Evolutionary conservation across 1,140 invertebrate genomes (phyloP).

Genomic region (Archivesica marissinica): DNA sequence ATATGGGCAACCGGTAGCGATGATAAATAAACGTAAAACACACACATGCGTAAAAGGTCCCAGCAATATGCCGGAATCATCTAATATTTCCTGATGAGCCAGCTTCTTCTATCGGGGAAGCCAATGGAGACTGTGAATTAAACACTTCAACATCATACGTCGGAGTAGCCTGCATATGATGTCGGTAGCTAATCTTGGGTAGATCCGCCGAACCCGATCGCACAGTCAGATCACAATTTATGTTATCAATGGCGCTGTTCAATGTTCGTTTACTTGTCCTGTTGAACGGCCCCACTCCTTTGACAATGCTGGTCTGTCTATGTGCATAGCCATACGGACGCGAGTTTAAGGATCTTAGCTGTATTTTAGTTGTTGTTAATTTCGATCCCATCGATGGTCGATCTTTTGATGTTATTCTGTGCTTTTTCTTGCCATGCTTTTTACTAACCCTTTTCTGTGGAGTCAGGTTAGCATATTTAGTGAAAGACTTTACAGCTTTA

Average conservation of each 20-base stretch:
- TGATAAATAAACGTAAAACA: too few species aligned
- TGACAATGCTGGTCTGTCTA: constrained; percentile 19
- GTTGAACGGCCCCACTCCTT: constrained; percentile 55
- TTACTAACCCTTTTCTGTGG: constrained; percentile 18
- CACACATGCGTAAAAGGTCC: too few species aligned
- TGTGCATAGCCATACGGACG: constrained; percentile 65
- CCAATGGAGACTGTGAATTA: too few species aligned
- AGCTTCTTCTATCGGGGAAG: too few species aligned
- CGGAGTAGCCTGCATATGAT: constrained; percentile 50
- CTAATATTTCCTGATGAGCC: too few species aligned
- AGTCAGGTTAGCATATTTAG: constrained; percentile 53
- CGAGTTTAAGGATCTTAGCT: constrained; percentile 59
- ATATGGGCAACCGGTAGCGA: too few species aligned
- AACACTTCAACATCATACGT: constrained; percentile 68
- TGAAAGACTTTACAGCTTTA: constrained; percentile 56
- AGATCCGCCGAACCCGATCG: constrained; percentile 68
- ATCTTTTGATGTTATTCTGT: constrained; percentile 26
- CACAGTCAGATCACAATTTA: constrained; percentile 31
- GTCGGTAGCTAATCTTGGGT: constrained; percentile 64
- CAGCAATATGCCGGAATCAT: too few species aligned
- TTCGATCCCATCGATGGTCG: constrained; percentile 36
- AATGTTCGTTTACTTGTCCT: constrained; percentile 58
- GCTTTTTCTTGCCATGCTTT: constrained; percentile 27
- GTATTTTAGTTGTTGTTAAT: constrained; percentile 3
- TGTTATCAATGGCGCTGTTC: constrained; percentile 65